Evolutionary conservation across 2,113 vertebrate species (phyloP).

Genomic region (Pleuronectes platessa): DNA sequence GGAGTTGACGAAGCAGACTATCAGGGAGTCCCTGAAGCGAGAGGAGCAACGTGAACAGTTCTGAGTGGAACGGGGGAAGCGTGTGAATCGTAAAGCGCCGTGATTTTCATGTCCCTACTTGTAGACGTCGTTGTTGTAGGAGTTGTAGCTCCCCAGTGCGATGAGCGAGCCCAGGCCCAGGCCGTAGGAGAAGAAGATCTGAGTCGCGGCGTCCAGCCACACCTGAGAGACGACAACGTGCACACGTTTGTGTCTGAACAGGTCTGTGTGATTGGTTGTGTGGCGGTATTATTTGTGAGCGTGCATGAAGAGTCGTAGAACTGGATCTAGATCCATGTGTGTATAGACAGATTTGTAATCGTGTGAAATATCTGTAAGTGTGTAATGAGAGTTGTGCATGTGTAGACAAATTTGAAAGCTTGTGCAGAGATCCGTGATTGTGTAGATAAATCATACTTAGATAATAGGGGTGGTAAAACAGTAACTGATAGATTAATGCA

Average conservation of each 20-base stretch:
- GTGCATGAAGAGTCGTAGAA: too few relatives aligned
- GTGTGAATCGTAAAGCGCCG: background rate
- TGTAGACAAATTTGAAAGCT: too few relatives aligned
- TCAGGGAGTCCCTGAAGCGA: conserved; percentile 87
- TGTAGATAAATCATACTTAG: too few relatives aligned
- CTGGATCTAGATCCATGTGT: too few relatives aligned
- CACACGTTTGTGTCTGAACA: background rate
- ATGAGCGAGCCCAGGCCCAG: conserved; percentile 91
- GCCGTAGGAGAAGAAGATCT: conserved; percentile 94
- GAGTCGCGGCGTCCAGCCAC: conserved; percentile 93
- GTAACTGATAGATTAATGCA: too few relatives aligned
- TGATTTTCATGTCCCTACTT: conserved; percentile 74
- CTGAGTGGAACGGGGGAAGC: background rate
- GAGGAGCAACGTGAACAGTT: background rate
- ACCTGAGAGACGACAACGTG: conserved; percentile 77
- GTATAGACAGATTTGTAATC: too few relatives aligned
- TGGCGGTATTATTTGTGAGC: too few relatives aligned
- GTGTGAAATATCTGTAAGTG: too few relatives aligned
- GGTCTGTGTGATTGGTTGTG: too few relatives aligned
- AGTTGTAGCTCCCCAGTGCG: conserved; percentile 92
- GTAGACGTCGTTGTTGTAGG: conserved; percentile 90
- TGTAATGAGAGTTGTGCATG: too few relatives aligned
- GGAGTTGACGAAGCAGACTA: conserved; percentile 92
- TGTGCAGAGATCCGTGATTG: too few relatives aligned
- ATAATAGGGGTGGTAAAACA: too few relatives aligned